These are phyloP conservation scores for Sterrhoptilus dennistouni DNA, from an alignment of 2,113 vertebrate genomes.

Conservation along the genomic window DNA sequence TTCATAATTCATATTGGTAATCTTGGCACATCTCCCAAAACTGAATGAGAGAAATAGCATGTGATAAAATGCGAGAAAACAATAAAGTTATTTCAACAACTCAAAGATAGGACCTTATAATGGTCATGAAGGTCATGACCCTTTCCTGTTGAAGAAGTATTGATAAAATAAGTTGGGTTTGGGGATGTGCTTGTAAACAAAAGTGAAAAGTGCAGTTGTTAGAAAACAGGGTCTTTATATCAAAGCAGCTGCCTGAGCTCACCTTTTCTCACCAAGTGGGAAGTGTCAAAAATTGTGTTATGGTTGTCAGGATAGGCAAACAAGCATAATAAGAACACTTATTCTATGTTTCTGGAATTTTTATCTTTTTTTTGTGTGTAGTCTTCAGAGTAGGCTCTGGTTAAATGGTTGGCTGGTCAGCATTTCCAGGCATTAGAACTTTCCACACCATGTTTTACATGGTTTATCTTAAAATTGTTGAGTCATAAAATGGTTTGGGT, in stretches of 20 bases:
- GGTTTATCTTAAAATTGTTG: not conserved
- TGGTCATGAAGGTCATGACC: not conserved
- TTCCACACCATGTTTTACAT: not conserved
- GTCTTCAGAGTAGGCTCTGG: not conserved
- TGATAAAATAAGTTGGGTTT: not conserved
- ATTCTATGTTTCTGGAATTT: not conserved
- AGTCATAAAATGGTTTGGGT: not conserved
- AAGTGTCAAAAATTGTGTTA: not conserved
- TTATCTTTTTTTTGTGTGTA: rapidly evolving
- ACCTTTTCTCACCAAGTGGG: not conserved
- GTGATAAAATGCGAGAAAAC: not conserved
- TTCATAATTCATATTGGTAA: not conserved
- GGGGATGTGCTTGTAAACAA: not conserved
- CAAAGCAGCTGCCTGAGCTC: not conserved
- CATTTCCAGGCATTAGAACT: not conserved
- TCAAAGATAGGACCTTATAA: not conserved
- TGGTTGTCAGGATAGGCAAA: not conserved
- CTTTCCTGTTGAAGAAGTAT: not conserved
- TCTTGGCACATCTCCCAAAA: not conserved
- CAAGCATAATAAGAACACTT: not conserved
- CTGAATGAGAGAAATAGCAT: rapidly evolving
- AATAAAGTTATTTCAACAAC: not conserved
- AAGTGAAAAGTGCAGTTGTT: not conserved
- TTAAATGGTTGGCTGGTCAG: not conserved
- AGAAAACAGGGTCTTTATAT: not conserved